Evolutionary conservation across 64 coral and sea anemone species (phyloP).

Genomic region (Actinia tenebrosa): DNA sequence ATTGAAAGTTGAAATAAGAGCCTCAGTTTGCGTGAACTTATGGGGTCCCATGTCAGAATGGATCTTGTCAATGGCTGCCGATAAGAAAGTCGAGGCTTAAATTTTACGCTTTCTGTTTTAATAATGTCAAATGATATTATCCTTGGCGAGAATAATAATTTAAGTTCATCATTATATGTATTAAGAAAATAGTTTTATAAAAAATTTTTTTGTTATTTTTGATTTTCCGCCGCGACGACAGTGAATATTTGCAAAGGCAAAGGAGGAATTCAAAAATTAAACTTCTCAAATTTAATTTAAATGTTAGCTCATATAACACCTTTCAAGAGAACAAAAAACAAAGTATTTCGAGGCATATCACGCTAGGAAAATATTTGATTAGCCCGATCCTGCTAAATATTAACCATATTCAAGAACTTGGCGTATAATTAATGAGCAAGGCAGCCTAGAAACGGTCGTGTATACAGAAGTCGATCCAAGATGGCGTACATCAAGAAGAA

Average conservation of each 20-base stretch:
- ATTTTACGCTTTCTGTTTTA: not conserved
- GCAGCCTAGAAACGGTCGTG: conserved; percentile 62
- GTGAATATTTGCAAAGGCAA: not conserved
- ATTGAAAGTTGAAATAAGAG: not conserved
- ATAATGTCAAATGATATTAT: not conserved
- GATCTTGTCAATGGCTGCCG: not conserved
- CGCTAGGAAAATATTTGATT: conserved; percentile 24
- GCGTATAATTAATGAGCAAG: conserved; percentile 13
- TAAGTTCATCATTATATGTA: not conserved
- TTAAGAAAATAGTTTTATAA: not conserved
- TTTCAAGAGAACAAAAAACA: not conserved
- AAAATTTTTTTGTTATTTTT: not conserved
- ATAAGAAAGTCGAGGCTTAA: not conserved
- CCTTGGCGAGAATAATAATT: not conserved
- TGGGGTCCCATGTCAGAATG: not conserved
- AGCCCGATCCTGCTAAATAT: conserved; percentile 25
- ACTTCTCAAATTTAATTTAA: conserved; percentile 3
- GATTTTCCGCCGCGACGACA: not conserved
- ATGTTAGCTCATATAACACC: not conserved
- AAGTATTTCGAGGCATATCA: not conserved
- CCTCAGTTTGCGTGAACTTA: not conserved
- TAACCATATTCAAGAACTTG: conserved; percentile 3
- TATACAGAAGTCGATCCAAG: conserved; percentile 55
- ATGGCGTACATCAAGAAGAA: conserved; percentile 97
- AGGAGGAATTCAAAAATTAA: not conserved